A percentile compares a stretch with the other conserved stretches of the same genome.
phyloP scores from a whole-genome alignment of 2,797 vertebrate genomes.

The Galago senegalensis region DNA sequence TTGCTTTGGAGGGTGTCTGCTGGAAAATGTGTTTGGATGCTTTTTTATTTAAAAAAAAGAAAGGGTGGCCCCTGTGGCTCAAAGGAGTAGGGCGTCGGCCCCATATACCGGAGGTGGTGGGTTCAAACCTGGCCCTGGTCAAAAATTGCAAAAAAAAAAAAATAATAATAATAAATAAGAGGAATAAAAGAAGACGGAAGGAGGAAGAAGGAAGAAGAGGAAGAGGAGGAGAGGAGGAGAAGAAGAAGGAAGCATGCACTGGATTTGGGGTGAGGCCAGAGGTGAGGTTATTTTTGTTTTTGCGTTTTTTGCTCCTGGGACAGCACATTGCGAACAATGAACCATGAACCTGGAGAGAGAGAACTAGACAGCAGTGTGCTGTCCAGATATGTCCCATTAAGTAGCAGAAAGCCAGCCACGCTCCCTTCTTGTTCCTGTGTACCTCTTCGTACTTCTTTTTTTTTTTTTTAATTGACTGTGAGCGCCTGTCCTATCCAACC shows the following conservation, averaged over 20 bases:
- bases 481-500: neutral
- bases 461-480: neutral
- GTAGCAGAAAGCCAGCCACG: neutral
- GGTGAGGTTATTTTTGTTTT: neutral
- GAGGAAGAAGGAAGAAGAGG: too few relatives aligned
- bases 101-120: too few relatives aligned
- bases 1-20: conserved; percentile 24
- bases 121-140: too few relatives aligned
- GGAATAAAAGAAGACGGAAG: neutral
- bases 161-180: neutral
- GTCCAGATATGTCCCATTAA: conserved; percentile 34
- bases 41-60: neutral
- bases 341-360: conserved; percentile 21
- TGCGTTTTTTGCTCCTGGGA: neutral
- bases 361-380: neutral
- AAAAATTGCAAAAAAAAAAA: too few relatives aligned
- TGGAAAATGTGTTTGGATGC: conserved; percentile 46
- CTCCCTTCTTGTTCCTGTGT: neutral
- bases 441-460: neutral
- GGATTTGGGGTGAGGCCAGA: conserved; percentile 28
- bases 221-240: too few relatives aligned
- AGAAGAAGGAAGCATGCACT: neutral
- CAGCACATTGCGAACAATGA: conserved; percentile 2
- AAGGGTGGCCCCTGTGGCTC: too few relatives aligned
- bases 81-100: too few relatives aligned